Percentiles rank a stretch among this genome's conserved stretches.
Evolutionary conservation across 2,113 vertebrate genomes (phyloP).

Genomic region (Anser cygnoides): DNA sequence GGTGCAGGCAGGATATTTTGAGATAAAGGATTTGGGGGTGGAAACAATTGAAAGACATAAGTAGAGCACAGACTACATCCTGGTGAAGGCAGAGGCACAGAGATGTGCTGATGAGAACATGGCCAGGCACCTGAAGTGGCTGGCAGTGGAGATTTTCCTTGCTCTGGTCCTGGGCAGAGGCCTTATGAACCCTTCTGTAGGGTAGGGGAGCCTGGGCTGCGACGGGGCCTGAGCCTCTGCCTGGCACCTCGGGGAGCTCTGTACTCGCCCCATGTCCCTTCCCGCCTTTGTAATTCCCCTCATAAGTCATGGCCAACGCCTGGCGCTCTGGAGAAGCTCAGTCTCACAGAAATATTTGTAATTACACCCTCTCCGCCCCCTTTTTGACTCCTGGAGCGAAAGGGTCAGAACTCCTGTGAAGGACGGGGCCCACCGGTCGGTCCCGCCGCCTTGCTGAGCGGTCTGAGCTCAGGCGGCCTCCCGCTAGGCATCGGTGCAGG

Average conservation of each 20-base stretch:
- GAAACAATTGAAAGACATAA: neutral
- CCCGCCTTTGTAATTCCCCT: neutral
- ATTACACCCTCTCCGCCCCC: neutral
- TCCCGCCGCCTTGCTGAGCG: neutral
- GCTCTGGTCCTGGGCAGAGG: neutral
- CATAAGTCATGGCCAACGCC: fast-evolving
- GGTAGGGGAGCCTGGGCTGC: neutral
- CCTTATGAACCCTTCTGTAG: neutral
- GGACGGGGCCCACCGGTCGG: neutral
- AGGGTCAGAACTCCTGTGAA: neutral
- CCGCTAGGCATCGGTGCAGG: neutral
- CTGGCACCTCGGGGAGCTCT: neutral
- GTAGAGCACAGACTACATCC: neutral
- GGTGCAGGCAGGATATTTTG: constrained; percentile 18
- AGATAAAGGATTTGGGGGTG: neutral
- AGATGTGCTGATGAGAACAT: neutral
- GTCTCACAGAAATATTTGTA: neutral
- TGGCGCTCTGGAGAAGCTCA: neutral
- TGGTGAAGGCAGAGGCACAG: neutral
- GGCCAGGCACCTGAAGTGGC: neutral
- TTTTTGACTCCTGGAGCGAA: neutral
- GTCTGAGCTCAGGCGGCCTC: neutral
- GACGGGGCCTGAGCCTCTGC: neutral
- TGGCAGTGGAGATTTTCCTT: fast-evolving
- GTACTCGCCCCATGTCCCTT: neutral